A percentile compares a stretch with the other conserved stretches of the same genome.
These are phyloP conservation scores for Propsilocerus akamusi DNA, from an alignment of 1,140 invertebrate species.

Conservation along the genomic window DNA sequence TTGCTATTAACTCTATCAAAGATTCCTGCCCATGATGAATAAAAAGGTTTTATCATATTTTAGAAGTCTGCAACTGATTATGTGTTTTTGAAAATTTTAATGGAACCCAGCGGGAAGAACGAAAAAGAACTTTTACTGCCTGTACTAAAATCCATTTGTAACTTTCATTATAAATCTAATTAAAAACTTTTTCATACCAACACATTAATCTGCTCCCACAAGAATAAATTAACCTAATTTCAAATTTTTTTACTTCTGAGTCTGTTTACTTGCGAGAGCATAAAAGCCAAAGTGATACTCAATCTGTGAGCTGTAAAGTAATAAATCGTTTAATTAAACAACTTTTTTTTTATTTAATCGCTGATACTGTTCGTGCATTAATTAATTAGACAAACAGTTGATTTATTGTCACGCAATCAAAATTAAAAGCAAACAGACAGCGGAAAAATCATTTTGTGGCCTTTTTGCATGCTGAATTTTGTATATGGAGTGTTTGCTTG, in stretches of 20 bases:
- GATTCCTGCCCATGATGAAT: no score
- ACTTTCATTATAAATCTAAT: background rate
- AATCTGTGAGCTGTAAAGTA: background rate
- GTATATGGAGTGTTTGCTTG: background rate
- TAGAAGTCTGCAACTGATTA: no score
- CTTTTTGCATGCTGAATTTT: background rate
- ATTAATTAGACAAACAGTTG: background rate
- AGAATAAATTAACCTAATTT: background rate
- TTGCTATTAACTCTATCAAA: no score
- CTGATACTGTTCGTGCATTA: background rate
- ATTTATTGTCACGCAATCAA: background rate
- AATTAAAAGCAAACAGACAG: background rate
- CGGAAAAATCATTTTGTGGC: background rate
- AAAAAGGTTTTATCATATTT: no score
- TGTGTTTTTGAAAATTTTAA: no score
- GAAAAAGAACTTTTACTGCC: background rate
- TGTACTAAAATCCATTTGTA: background rate
- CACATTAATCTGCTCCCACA: background rate
- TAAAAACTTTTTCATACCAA: background rate
- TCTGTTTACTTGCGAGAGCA: background rate
- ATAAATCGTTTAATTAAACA: background rate
- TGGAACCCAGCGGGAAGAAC: no score
- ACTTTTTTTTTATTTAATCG: no score
- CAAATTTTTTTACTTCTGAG: background rate
- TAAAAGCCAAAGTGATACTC: background rate